Evolutionary conservation across 1,140 invertebrate genomes (phyloP).

Genomic region (Aphidius gifuensis): DNA sequence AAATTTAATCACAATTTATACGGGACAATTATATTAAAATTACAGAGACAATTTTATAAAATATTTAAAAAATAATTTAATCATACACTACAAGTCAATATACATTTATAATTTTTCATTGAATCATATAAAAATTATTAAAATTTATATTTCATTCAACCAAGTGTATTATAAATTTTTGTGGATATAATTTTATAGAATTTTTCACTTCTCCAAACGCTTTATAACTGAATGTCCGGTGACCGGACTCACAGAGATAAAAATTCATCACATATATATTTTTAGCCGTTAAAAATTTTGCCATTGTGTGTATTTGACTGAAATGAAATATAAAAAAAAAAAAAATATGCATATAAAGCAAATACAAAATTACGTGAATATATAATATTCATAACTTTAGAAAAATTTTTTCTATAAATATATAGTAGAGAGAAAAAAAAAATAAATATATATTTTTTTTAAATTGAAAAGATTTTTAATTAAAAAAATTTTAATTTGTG

Average conservation of each 20-base stretch:
- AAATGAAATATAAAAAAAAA: background rate
- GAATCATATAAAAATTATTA: too few relatives aligned
- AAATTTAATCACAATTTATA: too few relatives aligned
- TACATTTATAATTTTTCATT: too few relatives aligned
- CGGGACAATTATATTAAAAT: too few relatives aligned
- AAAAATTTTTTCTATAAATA: background rate
- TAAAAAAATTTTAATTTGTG: background rate
- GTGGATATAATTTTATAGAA: background rate
- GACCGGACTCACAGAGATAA: slow-evolving; percentile 20
- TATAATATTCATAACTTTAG: background rate
- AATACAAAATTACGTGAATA: slow-evolving; percentile 1
- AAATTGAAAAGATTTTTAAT: background rate
- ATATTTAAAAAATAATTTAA: too few relatives aligned
- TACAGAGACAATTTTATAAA: too few relatives aligned
- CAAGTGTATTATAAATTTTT: too few relatives aligned
- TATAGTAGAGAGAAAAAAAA: background rate
- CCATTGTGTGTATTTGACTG: background rate
- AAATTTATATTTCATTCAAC: too few relatives aligned
- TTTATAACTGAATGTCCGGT: slow-evolving; percentile 21
- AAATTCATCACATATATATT: slow-evolving; percentile 19
- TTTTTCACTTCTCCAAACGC: slow-evolving; percentile 22
- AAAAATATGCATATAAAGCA: slow-evolving; percentile 4
- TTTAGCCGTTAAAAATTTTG: background rate
- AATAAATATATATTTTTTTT: background rate
- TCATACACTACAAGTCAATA: too few relatives aligned